These are phyloP conservation scores for Drosophila neocordata DNA, from an alignment of 1,140 invertebrate species.

Conservation along the genomic window DNA sequence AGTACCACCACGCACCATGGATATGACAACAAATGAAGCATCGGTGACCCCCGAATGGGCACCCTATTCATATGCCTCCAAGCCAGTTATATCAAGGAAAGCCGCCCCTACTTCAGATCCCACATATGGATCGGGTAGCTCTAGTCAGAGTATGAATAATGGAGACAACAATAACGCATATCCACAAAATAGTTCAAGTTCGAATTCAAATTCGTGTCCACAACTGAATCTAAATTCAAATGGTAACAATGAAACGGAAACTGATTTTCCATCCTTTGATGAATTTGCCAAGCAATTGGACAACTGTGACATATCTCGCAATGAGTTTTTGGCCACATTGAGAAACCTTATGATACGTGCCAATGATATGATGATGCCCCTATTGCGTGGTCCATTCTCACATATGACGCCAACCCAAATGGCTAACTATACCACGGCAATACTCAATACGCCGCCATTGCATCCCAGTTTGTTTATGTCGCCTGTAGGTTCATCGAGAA, in stretches of 20 bases:
- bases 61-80: slow-evolving; percentile 31
- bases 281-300: slow-evolving; percentile 45
- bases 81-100: neutral
- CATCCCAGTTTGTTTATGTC: slow-evolving; percentile 64
- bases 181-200: neutral
- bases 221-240: neutral
- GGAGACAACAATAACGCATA: neutral
- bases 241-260: too few relatives aligned
- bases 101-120: too few relatives aligned
- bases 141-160: neutral
- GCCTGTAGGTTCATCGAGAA: slow-evolving; percentile 26
- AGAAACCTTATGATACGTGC: slow-evolving; percentile 56
- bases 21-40: neutral
- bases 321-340: slow-evolving; percentile 50
- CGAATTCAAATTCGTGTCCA: neutral
- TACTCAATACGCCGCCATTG: slow-evolving; percentile 38
- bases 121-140: neutral
- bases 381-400: slow-evolving; percentile 38
- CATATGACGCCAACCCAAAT: slow-evolving; percentile 51
- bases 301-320: slow-evolving; percentile 21
- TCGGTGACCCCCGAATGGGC: slow-evolving; percentile 1
- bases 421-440: slow-evolving; percentile 49
- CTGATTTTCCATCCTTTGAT: slow-evolving; percentile 38
- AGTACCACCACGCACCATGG: neutral
- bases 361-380: slow-evolving; percentile 50